Evolutionary conservation across 2,113 vertebrate species (phyloP).

Genomic region (Phaethornis superciliosus): DNA sequence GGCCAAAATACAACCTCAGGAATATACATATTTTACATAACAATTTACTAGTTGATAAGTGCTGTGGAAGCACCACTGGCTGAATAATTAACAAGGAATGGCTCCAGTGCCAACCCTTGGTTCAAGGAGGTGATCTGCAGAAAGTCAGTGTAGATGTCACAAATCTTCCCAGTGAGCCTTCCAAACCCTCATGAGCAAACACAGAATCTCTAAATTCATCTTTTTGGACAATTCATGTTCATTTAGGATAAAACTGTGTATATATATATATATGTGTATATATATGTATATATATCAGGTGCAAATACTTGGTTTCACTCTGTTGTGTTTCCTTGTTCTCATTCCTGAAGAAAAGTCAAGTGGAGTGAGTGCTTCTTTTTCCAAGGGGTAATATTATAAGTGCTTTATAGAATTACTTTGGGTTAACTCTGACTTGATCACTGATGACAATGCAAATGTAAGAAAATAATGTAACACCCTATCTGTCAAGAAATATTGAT

Average conservation of each 20-base stretch:
- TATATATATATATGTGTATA: too few relatives aligned
- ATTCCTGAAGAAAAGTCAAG: not conserved
- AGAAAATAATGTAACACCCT: constrained; percentile 7
- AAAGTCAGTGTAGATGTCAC: not conserved
- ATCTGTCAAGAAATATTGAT: not conserved
- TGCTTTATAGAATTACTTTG: not conserved
- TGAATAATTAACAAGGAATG: not conserved
- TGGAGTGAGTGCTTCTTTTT: not conserved
- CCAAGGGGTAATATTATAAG: not conserved
- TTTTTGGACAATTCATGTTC: not conserved
- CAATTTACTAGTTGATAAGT: not conserved
- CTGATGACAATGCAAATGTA: constrained; percentile 33
- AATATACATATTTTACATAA: not conserved
- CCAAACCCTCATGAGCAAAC: not conserved
- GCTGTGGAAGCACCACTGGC: fast-evolving
- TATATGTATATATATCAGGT: too few relatives aligned
- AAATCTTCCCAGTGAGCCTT: not conserved
- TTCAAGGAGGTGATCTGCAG: not conserved
- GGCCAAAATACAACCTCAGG: not conserved
- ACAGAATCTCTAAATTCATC: not conserved
- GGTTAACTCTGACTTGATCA: constrained; percentile 22
- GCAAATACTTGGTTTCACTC: not conserved
- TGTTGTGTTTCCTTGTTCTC: not conserved
- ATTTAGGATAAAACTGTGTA: not conserved
- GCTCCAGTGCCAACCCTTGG: not conserved